Conservation (phyloP, 2,113 vertebrate species). For the Tetrao urogallus region DNA sequence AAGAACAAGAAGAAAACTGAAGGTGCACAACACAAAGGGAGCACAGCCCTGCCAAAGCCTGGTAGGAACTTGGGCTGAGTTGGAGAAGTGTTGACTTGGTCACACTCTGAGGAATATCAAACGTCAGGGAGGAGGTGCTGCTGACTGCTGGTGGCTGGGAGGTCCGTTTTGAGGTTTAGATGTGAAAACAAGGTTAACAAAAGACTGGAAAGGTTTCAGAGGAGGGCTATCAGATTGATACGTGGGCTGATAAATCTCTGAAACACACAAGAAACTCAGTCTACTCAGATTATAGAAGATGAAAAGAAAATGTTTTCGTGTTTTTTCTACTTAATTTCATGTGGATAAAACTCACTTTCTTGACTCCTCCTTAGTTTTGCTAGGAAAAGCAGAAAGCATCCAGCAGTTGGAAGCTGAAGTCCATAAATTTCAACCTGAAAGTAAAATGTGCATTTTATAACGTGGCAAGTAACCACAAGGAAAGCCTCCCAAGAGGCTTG, state of each 20-base stretch:
- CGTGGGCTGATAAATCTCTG: neutral
- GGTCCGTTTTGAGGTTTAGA: neutral
- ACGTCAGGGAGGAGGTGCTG: neutral
- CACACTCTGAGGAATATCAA: neutral
- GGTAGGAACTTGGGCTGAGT: neutral
- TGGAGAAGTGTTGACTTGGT: neutral
- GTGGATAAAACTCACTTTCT: neutral
- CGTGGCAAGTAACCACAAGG: neutral
- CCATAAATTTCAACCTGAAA: neutral
- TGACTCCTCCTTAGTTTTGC: neutral
- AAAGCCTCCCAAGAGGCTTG: neutral
- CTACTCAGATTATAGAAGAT: neutral
- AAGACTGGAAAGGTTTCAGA: neutral
- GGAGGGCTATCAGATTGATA: neutral
- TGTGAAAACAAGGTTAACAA: neutral
- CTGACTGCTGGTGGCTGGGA: neutral
- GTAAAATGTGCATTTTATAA: neutral
- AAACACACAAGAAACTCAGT: neutral
- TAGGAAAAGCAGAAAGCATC: neutral
- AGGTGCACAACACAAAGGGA: neutral
- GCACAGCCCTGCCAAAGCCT: neutral
- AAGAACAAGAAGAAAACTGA: neutral
- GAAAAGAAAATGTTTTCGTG: neutral
- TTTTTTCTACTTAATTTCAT: neutral
- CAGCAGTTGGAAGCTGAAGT: neutral